Conservation (phyloP, 2,888 invertebrate species). For the Theodoxus fluviatilis region DNA sequence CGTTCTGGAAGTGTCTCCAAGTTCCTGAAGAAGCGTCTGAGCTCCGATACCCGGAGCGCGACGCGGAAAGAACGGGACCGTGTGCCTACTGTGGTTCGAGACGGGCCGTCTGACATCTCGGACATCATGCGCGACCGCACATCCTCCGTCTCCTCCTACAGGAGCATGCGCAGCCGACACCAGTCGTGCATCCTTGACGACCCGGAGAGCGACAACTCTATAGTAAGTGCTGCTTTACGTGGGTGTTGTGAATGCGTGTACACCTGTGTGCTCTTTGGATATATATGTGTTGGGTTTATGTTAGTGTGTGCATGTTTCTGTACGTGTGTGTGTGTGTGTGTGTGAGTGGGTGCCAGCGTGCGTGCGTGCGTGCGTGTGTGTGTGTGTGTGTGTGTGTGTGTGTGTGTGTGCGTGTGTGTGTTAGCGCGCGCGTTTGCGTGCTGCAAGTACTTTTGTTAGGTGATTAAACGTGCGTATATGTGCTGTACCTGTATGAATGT, state of each 20-base stretch:
- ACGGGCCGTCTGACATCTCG: neutral
- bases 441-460: too few relatives aligned
- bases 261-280: neutral
- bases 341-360: neutral
- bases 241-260: neutral
- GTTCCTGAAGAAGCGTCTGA: slow-evolving; percentile 37
- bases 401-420: neutral
- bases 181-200: slow-evolving; percentile 51
- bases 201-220: slow-evolving; percentile 46
- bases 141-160: slow-evolving; percentile 42
- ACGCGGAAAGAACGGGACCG: neutral
- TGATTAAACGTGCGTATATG: too few relatives aligned
- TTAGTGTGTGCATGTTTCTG: neutral
- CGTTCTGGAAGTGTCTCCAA: slow-evolving; percentile 36
- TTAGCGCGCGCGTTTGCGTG: neutral
- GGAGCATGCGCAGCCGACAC: slow-evolving; percentile 41
- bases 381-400: neutral
- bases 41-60: slow-evolving; percentile 33
- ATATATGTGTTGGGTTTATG: neutral
- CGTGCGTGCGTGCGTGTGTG: neutral
- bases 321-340: neutral
- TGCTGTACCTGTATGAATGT: too few relatives aligned
- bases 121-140: slow-evolving; percentile 33
- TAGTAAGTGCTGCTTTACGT: slow-evolving; percentile 40
- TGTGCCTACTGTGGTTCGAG: neutral